These are phyloP conservation scores for Diadophis punctatus DNA, from an alignment of 2,113 vertebrate species.

Conservation along the genomic window DNA sequence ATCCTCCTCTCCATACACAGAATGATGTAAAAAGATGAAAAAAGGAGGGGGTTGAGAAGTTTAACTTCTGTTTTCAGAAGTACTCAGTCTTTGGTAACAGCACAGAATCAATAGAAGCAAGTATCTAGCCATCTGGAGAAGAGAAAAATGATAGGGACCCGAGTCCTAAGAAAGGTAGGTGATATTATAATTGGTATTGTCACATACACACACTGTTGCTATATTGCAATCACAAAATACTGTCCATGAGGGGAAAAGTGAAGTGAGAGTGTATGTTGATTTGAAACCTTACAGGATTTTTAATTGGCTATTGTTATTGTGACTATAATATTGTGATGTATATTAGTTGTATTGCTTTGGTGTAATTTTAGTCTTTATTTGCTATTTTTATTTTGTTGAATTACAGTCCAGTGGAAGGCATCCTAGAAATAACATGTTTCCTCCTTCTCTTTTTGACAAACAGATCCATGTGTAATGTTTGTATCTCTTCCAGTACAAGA, in stretches of 20 bases:
- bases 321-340: background rate
- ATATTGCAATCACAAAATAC: background rate
- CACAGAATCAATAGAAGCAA: background rate
- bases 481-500: background rate
- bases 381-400: background rate
- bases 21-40: background rate
- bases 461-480: background rate
- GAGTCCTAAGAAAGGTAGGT: background rate
- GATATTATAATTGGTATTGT: background rate
- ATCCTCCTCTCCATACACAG: background rate
- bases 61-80: background rate
- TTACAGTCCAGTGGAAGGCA: background rate
- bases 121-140: background rate
- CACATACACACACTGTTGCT: background rate
- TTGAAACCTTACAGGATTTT: background rate
- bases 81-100: background rate
- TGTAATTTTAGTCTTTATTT: background rate
- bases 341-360: background rate
- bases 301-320: background rate
- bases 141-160: background rate
- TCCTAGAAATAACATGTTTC: background rate
- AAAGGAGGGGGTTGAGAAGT: background rate
- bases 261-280: background rate
- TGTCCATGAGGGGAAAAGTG: background rate
- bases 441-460: background rate